Percentiles rank a stretch among this genome's conserved stretches.
These are phyloP conservation scores for Agelas oroides DNA, from an alignment of 37 sponge, comb jelly and placozoan genomes.

Conservation along the genomic window DNA sequence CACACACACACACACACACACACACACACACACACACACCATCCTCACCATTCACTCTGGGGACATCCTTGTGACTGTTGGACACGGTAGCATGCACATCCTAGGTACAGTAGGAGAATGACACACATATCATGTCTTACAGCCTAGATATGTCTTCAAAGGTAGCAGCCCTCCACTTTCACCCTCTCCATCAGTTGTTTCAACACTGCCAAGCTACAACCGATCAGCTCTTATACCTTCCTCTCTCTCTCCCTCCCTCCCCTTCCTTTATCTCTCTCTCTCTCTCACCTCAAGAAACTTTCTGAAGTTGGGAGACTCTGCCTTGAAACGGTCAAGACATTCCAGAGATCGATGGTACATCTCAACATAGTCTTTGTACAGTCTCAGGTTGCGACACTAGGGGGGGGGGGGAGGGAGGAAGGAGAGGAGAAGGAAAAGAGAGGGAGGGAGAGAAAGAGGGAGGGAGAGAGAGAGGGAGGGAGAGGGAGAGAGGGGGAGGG, in stretches of 20 bases:
- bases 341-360: slow-evolving; percentile 66
- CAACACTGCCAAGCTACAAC: too few species aligned
- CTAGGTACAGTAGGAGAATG: background rate
- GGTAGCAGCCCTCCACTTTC: too few species aligned
- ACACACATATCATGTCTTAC: too few species aligned
- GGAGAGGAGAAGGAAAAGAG: background rate
- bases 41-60: slow-evolving; percentile 61
- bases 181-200: too few species aligned
- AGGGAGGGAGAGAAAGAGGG: too few species aligned
- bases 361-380: slow-evolving; percentile 88
- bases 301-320: slow-evolving; percentile 48
- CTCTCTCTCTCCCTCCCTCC: background rate
- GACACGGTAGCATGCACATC: slow-evolving; percentile 59
- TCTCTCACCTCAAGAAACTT: slow-evolving; percentile 65
- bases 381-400: slow-evolving; percentile 75
- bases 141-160: too few species aligned
- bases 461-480: background rate
- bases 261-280: background rate
- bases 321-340: slow-evolving; percentile 50
- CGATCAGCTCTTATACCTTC: too few species aligned
- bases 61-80: slow-evolving; percentile 49
- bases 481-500: background rate
- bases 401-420: slow-evolving; percentile 7
- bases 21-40: background rate
- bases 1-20: background rate